Evolutionary conservation across 2,113 vertebrate genomes (phyloP).

Genomic region (Ginglymostoma cirratum): DNA sequence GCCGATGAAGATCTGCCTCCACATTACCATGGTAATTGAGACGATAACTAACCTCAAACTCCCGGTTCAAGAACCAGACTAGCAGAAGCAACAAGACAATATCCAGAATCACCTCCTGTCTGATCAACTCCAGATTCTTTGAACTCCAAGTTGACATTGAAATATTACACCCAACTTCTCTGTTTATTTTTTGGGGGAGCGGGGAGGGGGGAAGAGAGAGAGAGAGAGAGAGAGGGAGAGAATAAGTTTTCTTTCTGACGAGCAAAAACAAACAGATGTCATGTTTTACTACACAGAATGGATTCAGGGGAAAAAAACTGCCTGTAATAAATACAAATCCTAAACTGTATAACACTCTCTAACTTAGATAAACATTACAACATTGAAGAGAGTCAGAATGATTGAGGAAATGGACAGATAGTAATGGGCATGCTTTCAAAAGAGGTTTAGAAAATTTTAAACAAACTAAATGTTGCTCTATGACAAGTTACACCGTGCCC

Average conservation of each 20-base stretch:
- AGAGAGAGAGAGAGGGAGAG: conserved; percentile 29
- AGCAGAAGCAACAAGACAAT: conserved; percentile 85
- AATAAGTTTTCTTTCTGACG: not conserved
- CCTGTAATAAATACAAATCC: not conserved
- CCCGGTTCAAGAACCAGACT: conserved; percentile 95
- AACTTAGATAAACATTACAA: not conserved
- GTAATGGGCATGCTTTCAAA: not conserved
- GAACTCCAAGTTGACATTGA: not conserved
- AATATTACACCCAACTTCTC: conserved; percentile 45
- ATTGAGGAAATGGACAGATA: not conserved
- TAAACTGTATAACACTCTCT: not conserved
- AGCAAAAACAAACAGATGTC: not conserved
- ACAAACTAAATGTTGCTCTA: not conserved
- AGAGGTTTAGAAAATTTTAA: not conserved
- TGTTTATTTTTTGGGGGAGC: conserved; percentile 46
- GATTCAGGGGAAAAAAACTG: not conserved
- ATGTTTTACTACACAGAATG: not conserved
- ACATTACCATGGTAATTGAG: conserved; percentile 95
- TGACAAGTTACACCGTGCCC: not conserved
- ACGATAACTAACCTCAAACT: conserved; percentile 95
- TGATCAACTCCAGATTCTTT: conserved; percentile 53
- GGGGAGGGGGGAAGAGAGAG: not conserved
- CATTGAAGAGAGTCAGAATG: not conserved
- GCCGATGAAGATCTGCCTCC: conserved; percentile 89
- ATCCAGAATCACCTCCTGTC: conserved; percentile 74